Conservation (phyloP, 2,888 invertebrate species). For the Drosophila infuscata region DNA sequence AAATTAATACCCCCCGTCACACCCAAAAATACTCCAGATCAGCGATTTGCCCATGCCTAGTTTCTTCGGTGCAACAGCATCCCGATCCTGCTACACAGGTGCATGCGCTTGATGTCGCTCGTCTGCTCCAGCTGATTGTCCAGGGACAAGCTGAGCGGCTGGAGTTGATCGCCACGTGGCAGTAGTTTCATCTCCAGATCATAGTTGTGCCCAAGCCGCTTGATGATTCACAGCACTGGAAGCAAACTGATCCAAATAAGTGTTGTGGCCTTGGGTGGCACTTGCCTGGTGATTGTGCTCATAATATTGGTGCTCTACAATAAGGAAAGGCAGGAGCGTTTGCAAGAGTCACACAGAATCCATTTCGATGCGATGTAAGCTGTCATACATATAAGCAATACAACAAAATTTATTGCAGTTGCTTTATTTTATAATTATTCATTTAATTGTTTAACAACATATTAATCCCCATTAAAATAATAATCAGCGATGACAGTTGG, state of each 20-base stretch:
- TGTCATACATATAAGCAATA: conserved; percentile 11
- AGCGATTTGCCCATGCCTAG: no score
- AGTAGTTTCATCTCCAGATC: conserved; percentile 87
- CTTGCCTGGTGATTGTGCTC: conserved; percentile 93
- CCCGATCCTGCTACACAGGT: no score
- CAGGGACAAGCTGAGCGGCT: no score
- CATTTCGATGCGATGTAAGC: conserved; percentile 94
- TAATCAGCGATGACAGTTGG: no score
- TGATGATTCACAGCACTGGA: conserved; percentile 92
- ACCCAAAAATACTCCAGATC: no score
- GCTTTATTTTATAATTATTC: conserved; percentile 37
- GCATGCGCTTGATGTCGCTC: no score
- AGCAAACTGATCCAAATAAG: conserved; percentile 96
- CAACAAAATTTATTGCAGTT: conserved; percentile 33
- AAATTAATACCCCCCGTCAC: no score
- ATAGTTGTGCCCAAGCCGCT: conserved; percentile 96
- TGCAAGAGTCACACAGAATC: conserved; percentile 93
- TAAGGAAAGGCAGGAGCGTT: conserved; percentile 93
- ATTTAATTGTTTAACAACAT: no score
- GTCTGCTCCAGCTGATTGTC: no score
- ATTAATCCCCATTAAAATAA: no score
- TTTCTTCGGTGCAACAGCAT: no score
- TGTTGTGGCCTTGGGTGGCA: conserved; percentile 94
- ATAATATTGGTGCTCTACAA: conserved; percentile 95
- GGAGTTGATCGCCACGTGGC: no score